These are phyloP conservation scores for Zoanthus sansibaricus DNA, from an alignment of 92 coral and sea anemone species.

Conservation along the genomic window DNA sequence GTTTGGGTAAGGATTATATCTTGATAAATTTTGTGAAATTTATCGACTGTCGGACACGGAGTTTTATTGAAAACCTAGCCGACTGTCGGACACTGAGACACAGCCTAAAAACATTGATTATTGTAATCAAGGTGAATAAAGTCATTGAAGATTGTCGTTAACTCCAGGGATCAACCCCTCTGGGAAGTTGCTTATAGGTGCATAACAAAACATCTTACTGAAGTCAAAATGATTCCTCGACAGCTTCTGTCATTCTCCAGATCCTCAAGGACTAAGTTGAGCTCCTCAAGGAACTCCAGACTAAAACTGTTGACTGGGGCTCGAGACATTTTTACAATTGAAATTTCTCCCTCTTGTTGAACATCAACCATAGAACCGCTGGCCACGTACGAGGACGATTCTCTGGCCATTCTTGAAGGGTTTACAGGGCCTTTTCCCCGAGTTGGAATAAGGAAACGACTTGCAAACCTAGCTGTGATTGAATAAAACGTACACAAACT, in stretches of 20 bases:
- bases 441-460: neutral
- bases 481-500: neutral
- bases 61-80: too few relatives aligned
- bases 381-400: slow-evolving; percentile 20
- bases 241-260: slow-evolving; percentile 79
- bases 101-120: too few relatives aligned
- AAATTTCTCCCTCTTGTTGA: slow-evolving; percentile 65
- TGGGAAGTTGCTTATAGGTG: neutral
- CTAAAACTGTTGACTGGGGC: slow-evolving; percentile 95
- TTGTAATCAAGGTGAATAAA: too few relatives aligned
- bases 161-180: too few relatives aligned
- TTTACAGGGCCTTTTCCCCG: neutral
- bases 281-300: slow-evolving; percentile 83
- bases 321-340: slow-evolving; percentile 77
- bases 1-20: too few relatives aligned
- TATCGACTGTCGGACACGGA: too few relatives aligned
- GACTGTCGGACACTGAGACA: too few relatives aligned
- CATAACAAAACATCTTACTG: slow-evolving; percentile 61
- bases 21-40: too few relatives aligned
- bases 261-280: slow-evolving; percentile 67
- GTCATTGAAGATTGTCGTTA: too few relatives aligned
- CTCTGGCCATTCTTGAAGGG: neutral
- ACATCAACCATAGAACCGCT: slow-evolving; percentile 71
- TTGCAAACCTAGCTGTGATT: neutral
- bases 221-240: slow-evolving; percentile 86